Conservation (phyloP, 2,888 invertebrate genomes). For the Arrhopalites spinosus region DNA sequence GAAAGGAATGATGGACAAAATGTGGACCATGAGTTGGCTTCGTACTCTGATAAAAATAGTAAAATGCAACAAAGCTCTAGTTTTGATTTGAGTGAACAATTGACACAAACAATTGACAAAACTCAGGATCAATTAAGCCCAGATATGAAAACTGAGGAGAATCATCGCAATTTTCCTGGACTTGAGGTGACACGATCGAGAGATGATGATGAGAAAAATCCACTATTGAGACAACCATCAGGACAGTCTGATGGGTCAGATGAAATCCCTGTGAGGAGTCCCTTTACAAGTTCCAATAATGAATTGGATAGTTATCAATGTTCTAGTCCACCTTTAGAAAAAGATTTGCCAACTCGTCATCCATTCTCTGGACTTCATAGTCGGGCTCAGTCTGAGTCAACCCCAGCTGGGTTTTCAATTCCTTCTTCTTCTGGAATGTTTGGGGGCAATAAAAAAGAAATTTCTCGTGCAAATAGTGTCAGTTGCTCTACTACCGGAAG, state of each 20-base stretch:
- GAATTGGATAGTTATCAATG: conserved; percentile 38
- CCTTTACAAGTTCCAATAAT: conserved; percentile 15
- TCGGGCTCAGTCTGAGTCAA: conserved; percentile 24
- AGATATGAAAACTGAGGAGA: background rate
- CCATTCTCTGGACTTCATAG: conserved; percentile 2
- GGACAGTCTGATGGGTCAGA: conserved; percentile 55
- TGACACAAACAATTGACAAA: no score
- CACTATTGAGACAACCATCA: conserved; percentile 49
- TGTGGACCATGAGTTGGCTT: no score
- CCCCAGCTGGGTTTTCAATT: conserved; percentile 34
- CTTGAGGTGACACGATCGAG: background rate
- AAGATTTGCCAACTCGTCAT: conserved; percentile 13
- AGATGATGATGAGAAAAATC: conserved; percentile 43
- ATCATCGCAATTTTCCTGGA: conserved; percentile 10
- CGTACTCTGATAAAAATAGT: no score
- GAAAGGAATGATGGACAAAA: no score
- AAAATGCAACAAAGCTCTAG: no score
- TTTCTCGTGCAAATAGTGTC: conserved; percentile 45
- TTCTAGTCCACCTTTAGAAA: conserved; percentile 38
- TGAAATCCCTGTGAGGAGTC: conserved; percentile 40
- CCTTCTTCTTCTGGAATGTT: conserved; percentile 33
- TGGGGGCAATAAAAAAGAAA: conserved; percentile 36
- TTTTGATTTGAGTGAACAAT: no score
- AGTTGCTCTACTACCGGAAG: conserved; percentile 14
- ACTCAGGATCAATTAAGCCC: no score